Evolutionary conservation across 2,888 invertebrate genomes (phyloP).

Genomic region (Calameuta idolon): DNA sequence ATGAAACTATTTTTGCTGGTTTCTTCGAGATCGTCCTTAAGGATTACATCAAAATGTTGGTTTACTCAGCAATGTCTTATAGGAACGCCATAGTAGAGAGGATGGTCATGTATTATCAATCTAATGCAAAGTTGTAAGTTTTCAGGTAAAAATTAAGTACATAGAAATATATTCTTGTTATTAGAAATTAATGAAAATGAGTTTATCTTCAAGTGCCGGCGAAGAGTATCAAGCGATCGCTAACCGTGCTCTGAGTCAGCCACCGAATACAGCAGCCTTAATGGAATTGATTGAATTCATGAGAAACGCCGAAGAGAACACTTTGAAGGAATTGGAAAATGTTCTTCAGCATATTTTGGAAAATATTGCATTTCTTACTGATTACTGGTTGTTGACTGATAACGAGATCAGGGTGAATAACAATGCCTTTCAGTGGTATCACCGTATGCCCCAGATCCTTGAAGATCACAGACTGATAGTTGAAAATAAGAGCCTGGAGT

Average conservation of each 20-base stretch:
- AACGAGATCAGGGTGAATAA: slow-evolving; percentile 89
- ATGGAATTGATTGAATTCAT: slow-evolving; percentile 87
- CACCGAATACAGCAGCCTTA: slow-evolving; percentile 85
- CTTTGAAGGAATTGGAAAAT: slow-evolving; percentile 82
- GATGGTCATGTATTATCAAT: slow-evolving; percentile 86
- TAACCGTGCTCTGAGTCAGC: slow-evolving; percentile 81
- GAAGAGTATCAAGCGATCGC: slow-evolving; percentile 86
- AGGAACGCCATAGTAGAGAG: slow-evolving; percentile 77
- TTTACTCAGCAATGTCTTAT: slow-evolving; percentile 76
- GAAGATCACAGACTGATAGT: slow-evolving; percentile 85
- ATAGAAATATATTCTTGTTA: background rate
- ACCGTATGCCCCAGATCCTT: slow-evolving; percentile 83
- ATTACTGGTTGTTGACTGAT: slow-evolving; percentile 83
- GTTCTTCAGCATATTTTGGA: slow-evolving; percentile 76
- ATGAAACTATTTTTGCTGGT: slow-evolving; percentile 80
- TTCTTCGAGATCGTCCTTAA: slow-evolving; percentile 88
- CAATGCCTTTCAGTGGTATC: slow-evolving; percentile 87
- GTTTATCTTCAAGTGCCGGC: slow-evolving; percentile 73
- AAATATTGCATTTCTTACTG: slow-evolving; percentile 85
- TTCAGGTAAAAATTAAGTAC: slow-evolving; percentile 63
- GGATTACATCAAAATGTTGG: slow-evolving; percentile 79
- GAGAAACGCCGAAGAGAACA: slow-evolving; percentile 78
- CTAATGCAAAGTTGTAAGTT: slow-evolving; percentile 78
- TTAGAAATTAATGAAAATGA: background rate
- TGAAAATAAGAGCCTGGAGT: slow-evolving; percentile 84